These are phyloP conservation scores for Mesorhabditis spiculigera DNA, from an alignment of 2,888 invertebrate species.

Conservation along the genomic window DNA sequence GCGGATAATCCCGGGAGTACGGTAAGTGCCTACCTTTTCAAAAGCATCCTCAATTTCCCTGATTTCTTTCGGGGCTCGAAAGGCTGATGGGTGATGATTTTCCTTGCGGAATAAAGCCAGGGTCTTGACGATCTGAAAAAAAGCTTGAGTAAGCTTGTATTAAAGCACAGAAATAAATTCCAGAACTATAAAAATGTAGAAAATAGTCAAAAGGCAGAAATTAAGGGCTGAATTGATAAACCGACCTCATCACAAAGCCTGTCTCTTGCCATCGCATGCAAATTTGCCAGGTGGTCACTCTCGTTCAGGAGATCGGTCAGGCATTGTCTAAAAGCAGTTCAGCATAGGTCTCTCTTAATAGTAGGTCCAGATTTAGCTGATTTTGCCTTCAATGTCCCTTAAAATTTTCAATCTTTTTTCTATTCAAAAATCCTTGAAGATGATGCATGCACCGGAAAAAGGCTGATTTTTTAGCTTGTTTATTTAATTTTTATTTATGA, in stretches of 20 bases:
- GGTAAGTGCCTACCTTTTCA: conserved; percentile 71
- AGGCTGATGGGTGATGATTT: conserved; percentile 45
- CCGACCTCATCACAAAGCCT: conserved; percentile 37
- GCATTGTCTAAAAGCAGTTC: too few species aligned
- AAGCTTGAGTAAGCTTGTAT: neutral
- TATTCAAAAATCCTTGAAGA: too few species aligned
- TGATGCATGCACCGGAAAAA: too few species aligned
- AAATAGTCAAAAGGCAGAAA: too few species aligned
- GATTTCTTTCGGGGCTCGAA: conserved; percentile 63
- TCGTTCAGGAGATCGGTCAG: conserved; percentile 57
- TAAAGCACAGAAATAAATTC: neutral
- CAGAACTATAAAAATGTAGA: neutral
- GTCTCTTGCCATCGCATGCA: conserved; percentile 31
- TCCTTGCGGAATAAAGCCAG: conserved; percentile 61
- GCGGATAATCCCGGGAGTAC: neutral
- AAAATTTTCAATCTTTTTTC: too few species aligned
- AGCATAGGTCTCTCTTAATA: too few species aligned
- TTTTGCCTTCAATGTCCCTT: too few species aligned
- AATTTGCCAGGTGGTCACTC: conserved; percentile 40
- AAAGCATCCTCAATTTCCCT: conserved; percentile 98
- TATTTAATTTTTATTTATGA: too few species aligned
- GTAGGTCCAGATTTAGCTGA: too few species aligned
- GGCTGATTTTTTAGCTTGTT: too few species aligned
- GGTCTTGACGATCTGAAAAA: conserved; percentile 26
- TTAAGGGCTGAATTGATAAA: neutral